Percentiles rank a stretch among this genome's conserved stretches.
Evolutionary conservation across 2,888 invertebrate genomes (phyloP).

Genomic region (Agrochola macilenta): DNA sequence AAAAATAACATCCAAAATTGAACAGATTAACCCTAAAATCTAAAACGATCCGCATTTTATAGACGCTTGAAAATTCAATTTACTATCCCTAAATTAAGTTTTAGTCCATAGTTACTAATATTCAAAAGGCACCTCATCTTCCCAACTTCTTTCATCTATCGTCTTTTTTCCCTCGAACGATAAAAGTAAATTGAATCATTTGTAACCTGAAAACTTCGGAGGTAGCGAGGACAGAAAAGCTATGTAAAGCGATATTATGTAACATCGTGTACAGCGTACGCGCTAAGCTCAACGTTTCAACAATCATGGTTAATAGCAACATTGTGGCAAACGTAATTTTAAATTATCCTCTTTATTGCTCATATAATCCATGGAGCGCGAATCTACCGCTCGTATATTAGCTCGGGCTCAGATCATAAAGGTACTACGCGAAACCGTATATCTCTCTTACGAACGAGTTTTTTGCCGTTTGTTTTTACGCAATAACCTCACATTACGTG

Average conservation of each 20-base stretch:
- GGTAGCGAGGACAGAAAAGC: conserved; percentile 44
- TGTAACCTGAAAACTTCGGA: conserved; percentile 64
- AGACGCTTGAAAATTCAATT: conserved; percentile 61
- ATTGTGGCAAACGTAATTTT: conserved; percentile 84
- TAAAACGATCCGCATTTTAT: conserved; percentile 54
- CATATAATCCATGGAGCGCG: conserved; percentile 83
- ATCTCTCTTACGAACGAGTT: conserved; percentile 81
- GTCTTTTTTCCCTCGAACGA: conserved; percentile 60
- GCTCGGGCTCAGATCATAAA: conserved; percentile 83
- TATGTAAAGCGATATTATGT: conserved; percentile 56
- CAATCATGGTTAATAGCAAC: conserved; percentile 82
- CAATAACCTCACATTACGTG: conserved; percentile 86
- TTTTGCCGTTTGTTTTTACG: conserved; percentile 88
- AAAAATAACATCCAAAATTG: conserved; percentile 46
- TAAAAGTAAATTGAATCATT: conserved; percentile 69
- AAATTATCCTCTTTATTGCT: conserved; percentile 87
- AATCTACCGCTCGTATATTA: conserved; percentile 84
- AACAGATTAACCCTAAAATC: conserved; percentile 54
- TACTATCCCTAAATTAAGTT: conserved; percentile 52
- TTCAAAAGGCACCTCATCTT: conserved; percentile 52
- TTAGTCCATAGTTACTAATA: conserved; percentile 50
- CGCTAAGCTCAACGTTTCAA: conserved; percentile 69
- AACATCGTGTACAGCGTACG: conserved; percentile 62
- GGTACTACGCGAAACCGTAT: conserved; percentile 82
- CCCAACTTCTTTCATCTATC: conserved; percentile 61